Percentiles rank a stretch among this genome's conserved stretches.
phyloP scores from a whole-genome alignment of 2,888 invertebrate genomes.

The Brachyptera putata region DNA sequence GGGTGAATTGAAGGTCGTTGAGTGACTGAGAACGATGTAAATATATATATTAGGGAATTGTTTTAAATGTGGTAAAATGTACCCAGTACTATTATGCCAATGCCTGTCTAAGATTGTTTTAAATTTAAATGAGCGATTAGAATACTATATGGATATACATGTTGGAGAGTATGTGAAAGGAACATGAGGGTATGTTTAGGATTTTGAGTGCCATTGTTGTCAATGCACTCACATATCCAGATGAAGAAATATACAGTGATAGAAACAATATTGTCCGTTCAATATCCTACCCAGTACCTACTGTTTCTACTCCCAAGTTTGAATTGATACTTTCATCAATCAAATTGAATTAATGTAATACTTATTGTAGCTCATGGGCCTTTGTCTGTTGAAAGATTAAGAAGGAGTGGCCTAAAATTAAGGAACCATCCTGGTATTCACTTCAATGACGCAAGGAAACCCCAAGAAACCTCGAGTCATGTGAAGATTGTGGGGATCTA shows the following conservation, averaged over 20 bases:
- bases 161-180: background rate
- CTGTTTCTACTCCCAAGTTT: background rate
- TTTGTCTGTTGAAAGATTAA: no score
- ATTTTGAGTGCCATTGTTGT: background rate
- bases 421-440: no score
- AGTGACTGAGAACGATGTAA: no score
- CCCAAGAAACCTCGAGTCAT: background rate
- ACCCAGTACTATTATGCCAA: background rate
- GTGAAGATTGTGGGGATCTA: background rate
- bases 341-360: no score
- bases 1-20: no score
- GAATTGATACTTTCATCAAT: background rate
- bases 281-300: background rate
- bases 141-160: background rate
- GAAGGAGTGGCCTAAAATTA: no score
- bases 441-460: no score
- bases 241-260: background rate
- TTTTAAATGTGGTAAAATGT: background rate
- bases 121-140: background rate
- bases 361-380: no score
- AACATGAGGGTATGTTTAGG: background rate
- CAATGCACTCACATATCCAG: background rate
- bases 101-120: background rate
- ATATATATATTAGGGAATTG: no score
- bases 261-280: background rate